Evolutionary conservation across 2,888 invertebrate species (phyloP).

Genomic region (Hermaeophaga mercurialis): DNA sequence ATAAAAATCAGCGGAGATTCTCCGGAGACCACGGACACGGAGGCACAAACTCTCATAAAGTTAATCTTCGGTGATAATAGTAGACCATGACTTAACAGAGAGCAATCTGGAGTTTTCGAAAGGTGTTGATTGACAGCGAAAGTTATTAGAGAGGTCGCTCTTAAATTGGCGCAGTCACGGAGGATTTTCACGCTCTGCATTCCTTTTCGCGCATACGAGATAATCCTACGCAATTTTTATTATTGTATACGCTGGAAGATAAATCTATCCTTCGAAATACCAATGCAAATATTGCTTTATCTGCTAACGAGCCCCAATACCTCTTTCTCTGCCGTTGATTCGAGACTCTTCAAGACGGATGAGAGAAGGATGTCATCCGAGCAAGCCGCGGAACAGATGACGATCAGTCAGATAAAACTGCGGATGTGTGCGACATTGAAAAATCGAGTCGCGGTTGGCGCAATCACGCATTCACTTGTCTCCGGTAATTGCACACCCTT

Average conservation of each 20-base stretch:
- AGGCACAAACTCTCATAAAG: constrained; percentile 41
- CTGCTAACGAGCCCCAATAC: too few species aligned
- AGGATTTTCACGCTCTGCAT: too few species aligned
- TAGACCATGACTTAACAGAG: constrained; percentile 22
- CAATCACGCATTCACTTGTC: constrained; percentile 32
- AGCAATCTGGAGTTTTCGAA: constrained; percentile 16
- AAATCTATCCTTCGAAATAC: too few species aligned
- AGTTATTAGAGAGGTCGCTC: neutral
- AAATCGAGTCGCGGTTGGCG: constrained; percentile 38
- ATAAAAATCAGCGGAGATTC: constrained; percentile 49
- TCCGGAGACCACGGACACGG: constrained; percentile 42
- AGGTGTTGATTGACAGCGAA: constrained; percentile 25
- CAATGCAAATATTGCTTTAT: too few species aligned
- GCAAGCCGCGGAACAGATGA: constrained; percentile 47
- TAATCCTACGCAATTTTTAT: too few species aligned
- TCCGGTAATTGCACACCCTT: constrained; percentile 35
- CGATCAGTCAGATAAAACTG: constrained; percentile 48
- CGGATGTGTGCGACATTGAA: constrained; percentile 48
- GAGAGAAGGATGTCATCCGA: constrained; percentile 52
- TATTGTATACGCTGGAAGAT: too few species aligned
- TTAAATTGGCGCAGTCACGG: too few species aligned
- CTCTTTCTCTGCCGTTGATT: constrained; percentile 14
- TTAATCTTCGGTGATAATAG: constrained; percentile 41
- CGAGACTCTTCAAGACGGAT: constrained; percentile 39
- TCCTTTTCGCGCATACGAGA: too few species aligned